phyloP scores from a whole-genome alignment of 2,797 vertebrate genomes.

The Chrysocyon brachyurus region DNA sequence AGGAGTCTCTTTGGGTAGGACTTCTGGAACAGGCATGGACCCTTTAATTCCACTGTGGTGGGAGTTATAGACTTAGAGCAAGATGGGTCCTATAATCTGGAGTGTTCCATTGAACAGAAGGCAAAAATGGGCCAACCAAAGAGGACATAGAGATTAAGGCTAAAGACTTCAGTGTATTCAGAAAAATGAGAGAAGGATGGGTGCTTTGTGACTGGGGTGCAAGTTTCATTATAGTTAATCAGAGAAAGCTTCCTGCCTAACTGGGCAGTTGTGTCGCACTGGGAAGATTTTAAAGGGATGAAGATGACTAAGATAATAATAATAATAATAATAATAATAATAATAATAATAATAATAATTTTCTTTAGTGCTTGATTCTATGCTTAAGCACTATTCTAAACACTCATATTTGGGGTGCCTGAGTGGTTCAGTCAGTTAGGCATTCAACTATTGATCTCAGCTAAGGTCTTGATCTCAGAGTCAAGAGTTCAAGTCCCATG shows the following conservation, averaged over 20 bases:
- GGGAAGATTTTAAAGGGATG: not conserved
- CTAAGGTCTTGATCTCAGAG: not conserved
- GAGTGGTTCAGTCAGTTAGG: not conserved
- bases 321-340: not conserved
- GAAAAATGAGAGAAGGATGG: not conserved
- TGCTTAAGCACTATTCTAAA: slow-evolving; percentile 1
- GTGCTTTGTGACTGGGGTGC: not conserved
- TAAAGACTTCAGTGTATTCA: not conserved
- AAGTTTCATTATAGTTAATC: not conserved
- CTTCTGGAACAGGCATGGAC: not conserved
- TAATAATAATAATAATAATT: not conserved
- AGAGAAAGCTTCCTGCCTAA: not conserved
- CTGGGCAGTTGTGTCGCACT: not conserved
- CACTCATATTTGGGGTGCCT: not conserved
- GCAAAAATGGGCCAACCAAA: not conserved
- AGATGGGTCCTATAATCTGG: not conserved
- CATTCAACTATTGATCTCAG: not conserved
- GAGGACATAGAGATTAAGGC: not conserved
- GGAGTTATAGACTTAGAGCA: not conserved
- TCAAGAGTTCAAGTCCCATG: not conserved
- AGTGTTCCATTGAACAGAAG: not conserved
- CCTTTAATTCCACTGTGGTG: not conserved
- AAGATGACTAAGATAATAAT: not conserved
- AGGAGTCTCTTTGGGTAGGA: not conserved
- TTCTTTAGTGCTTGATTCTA: not conserved